Conservation (phyloP, 53 echinoderm and acorn worm genomes). For the Temnopleurus reevesii region DNA sequence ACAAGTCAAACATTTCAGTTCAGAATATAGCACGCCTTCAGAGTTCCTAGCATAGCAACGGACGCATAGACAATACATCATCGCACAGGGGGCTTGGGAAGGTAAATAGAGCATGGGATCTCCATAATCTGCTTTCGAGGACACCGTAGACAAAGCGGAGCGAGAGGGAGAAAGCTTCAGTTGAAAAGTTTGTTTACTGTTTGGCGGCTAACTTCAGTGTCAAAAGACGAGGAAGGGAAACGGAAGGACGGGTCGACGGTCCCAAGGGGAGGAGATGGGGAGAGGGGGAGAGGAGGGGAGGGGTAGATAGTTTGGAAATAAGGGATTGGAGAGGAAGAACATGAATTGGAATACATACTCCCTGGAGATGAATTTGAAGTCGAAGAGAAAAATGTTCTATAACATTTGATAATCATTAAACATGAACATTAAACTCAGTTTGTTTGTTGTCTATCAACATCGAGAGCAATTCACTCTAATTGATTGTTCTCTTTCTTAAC, state of each 20-base stretch:
- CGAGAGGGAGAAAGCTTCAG: constrained; percentile 51
- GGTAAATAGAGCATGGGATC: constrained; percentile 47
- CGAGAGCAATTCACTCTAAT: neutral
- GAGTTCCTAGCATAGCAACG: neutral
- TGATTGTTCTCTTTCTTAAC: neutral
- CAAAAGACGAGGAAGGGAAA: constrained; percentile 51
- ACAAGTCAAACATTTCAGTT: too few species aligned
- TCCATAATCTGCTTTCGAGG: constrained; percentile 44
- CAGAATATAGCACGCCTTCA: too few species aligned
- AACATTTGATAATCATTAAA: neutral
- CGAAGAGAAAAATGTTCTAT: too few species aligned
- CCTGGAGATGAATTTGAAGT: too few species aligned
- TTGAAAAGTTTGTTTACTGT: constrained; percentile 55
- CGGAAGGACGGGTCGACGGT: constrained; percentile 38
- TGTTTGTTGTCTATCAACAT: neutral
- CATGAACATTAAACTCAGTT: too few species aligned
- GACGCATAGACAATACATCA: constrained; percentile 17
- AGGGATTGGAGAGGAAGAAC: neutral
- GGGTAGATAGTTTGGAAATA: neutral
- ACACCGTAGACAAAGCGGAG: constrained; percentile 58
- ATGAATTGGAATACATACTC: too few species aligned
- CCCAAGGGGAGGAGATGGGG: neutral
- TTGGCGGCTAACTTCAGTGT: constrained; percentile 53
- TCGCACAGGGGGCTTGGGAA: constrained; percentile 21
- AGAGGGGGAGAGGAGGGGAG: neutral